These are phyloP conservation scores for Spatulosminthurus flaviceps DNA, from an alignment of 2,888 invertebrate species.

Conservation along the genomic window DNA sequence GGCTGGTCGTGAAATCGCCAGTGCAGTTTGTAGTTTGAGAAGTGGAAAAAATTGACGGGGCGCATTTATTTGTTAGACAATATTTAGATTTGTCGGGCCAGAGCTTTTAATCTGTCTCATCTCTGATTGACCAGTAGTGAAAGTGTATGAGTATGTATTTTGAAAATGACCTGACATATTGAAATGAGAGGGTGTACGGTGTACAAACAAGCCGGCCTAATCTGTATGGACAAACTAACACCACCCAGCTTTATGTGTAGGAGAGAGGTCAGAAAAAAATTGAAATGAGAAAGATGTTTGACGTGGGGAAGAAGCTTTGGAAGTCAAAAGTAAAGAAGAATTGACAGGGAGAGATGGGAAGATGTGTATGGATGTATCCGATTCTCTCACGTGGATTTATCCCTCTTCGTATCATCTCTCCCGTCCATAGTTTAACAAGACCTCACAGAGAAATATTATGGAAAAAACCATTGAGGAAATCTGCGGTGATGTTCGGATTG, in stretches of 20 bases:
- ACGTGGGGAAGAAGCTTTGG: not conserved
- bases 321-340: not conserved
- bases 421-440: not conserved
- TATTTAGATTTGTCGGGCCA: slow-evolving; percentile 12
- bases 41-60: not conserved
- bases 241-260: not conserved
- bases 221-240: not conserved
- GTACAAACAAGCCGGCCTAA: not conserved
- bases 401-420: not conserved
- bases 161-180: slow-evolving; percentile 24
- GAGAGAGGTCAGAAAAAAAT: not conserved
- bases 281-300: too few relatives aligned
- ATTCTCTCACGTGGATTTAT: slow-evolving; percentile 3
- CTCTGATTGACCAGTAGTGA: slow-evolving; percentile 16
- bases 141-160: not conserved
- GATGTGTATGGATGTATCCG: not conserved
- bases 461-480: too few relatives aligned
- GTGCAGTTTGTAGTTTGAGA: too few relatives aligned
- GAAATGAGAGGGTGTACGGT: slow-evolving; percentile 1
- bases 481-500: too few relatives aligned
- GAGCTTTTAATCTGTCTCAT: slow-evolving; percentile 15
- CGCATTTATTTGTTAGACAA: not conserved
- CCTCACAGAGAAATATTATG: too few relatives aligned
- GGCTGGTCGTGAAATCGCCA: too few relatives aligned
- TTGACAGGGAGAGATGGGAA: not conserved